Evolutionary conservation across 2,888 invertebrate genomes (phyloP), one percentile per base, ranked within the genome.

Genomic region (Orthosia gracilis): DNA sequence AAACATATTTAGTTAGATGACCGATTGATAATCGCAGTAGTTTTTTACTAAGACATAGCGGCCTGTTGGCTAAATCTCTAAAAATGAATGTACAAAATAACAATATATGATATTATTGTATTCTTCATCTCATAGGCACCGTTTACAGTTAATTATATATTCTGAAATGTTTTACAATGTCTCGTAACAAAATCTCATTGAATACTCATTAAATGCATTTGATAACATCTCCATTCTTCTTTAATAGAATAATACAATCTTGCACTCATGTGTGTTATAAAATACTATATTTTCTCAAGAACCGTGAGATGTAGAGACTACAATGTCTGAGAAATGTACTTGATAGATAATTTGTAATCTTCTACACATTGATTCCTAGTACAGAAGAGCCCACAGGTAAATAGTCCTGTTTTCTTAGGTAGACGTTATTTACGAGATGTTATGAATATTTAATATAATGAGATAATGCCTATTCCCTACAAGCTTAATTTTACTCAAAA

Each of bases 271-370:
- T 61, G 21, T 52, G 45, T 45, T 52, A 49, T 61, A 45, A 45
- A 55, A 49, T 49, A 23, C n/a, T 54, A 47, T 71, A 50, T 71
- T 58, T 58, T 71, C 72, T 58, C 45, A 57, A 64, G 71, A 18
- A 50, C 50, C 45, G 72, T 58, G 71, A 17, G 50, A 50, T 12
- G 4, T 31, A 21, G 4, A 40, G n/a, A n/a, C 11, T 52, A 50
- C 1, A 15, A n/a, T 52, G n/a, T 54, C 3, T 3, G 9, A 31
- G 31, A 61, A 52, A 52, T 9, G 9, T 54, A 23, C 13, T 52
- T 40, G 40, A 31, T 47, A 45, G 5, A n/a, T 31, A 15, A 13
- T 61, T 26, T 52, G 31, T 58, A 21, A 17, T 31, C 7, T 9
- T 21, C 18, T 40, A 40, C 15, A 58, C 55, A 23, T 55, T 47